Conservation (phyloP, 2,888 invertebrate genomes). For the Sphaeridia pumilis region DNA sequence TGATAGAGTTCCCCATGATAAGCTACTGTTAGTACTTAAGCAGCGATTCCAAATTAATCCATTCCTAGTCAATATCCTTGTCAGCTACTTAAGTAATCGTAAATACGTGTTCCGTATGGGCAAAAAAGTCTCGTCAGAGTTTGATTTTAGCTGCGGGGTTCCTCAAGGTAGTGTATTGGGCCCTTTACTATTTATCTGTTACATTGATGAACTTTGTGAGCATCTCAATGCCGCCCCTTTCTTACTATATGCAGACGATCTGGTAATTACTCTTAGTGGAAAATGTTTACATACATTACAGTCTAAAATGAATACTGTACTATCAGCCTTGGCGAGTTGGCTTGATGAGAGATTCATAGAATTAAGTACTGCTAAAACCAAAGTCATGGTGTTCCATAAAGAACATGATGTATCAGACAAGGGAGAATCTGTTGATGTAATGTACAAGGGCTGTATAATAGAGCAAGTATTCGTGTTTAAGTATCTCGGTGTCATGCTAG, state of each 20-base stretch:
- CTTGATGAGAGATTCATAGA: too few relatives aligned
- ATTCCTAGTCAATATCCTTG: neutral
- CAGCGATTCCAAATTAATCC: neutral
- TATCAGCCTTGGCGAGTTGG: too few relatives aligned
- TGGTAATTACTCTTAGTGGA: too few relatives aligned
- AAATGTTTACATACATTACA: too few relatives aligned
- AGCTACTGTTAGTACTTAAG: neutral
- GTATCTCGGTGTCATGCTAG: conserved; percentile 3
- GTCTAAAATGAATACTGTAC: too few relatives aligned
- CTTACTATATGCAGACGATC: neutral
- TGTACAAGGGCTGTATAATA: too few relatives aligned
- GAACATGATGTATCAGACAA: too few relatives aligned
- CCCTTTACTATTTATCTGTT: neutral
- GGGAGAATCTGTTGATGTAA: too few relatives aligned
- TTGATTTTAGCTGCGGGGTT: neutral
- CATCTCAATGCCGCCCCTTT: neutral
- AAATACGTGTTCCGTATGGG: neutral
- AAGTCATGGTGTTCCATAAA: too few relatives aligned
- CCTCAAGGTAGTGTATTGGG: neutral
- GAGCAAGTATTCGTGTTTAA: conserved; percentile 3
- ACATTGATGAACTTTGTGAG: neutral
- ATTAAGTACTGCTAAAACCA: too few relatives aligned
- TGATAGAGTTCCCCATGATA: neutral
- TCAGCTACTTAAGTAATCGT: neutral
- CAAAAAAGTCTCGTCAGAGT: neutral